Percentiles rank a stretch among this genome's conserved stretches.
phyloP scores from a whole-genome alignment of 2,113 vertebrate species.

The Daboia siamensis region DNA sequence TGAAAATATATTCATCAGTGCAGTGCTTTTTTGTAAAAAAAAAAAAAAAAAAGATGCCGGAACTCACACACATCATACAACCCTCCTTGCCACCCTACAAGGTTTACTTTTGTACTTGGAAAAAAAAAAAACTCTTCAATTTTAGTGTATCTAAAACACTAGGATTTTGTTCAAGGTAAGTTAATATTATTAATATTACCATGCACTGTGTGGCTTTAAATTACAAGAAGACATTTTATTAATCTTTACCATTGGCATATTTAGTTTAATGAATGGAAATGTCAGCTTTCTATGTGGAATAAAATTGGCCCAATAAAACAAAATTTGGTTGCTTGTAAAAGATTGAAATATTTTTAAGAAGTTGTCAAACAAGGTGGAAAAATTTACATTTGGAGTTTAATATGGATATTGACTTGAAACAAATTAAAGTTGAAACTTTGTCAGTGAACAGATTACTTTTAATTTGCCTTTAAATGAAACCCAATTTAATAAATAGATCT shows the following conservation, averaged over 20 bases:
- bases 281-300: conserved; percentile 20
- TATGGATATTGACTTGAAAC: no score
- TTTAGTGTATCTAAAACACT: neutral
- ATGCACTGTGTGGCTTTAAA: conserved; percentile 16
- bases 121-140: neutral
- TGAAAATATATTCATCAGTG: neutral
- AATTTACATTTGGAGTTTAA: neutral
- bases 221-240: conserved; percentile 22
- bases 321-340: conserved; percentile 17
- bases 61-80: no score
- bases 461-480: no score
- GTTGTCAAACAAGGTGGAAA: neutral
- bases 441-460: no score
- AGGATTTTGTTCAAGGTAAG: conserved; percentile 10
- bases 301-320: conserved; percentile 12
- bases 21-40: no score
- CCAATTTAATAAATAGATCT: no score
- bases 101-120: neutral
- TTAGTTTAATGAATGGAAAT: conserved; percentile 25
- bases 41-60: no score
- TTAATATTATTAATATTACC: conserved; percentile 5
- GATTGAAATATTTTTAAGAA: conserved; percentile 3
- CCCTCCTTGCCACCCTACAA: neutral
- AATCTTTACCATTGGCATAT: conserved; percentile 16
- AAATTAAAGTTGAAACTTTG: no score